A percentile compares a stretch with the other conserved stretches of the same genome.
phyloP scores from a whole-genome alignment of 2,797 vertebrate species.

The Intellagama lesueurii region DNA sequence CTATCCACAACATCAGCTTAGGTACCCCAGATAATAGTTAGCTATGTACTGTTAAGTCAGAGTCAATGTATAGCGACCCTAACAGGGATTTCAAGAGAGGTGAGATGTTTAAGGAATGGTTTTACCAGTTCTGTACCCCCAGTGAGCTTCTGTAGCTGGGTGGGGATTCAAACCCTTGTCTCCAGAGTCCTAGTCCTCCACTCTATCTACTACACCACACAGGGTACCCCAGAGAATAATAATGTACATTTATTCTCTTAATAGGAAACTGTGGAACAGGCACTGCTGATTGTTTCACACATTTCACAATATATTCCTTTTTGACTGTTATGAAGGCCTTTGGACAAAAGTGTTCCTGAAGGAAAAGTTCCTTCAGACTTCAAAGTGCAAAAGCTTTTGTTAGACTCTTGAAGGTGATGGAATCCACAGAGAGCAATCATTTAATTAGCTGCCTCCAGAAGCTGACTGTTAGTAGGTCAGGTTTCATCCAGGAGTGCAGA shows the following conservation, averaged over 20 bases:
- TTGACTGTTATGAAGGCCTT: constrained; percentile 9
- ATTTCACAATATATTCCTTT: neutral
- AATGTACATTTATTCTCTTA: neutral
- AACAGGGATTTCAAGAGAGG: too few relatives aligned
- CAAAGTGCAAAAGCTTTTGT: constrained; percentile 34
- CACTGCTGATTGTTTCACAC: neutral
- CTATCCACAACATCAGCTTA: too few relatives aligned
- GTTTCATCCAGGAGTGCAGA: constrained; percentile 33
- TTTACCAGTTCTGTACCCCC: too few relatives aligned
- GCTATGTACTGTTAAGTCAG: too few relatives aligned
- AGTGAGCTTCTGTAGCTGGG: too few relatives aligned
- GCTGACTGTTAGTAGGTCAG: constrained; percentile 43
- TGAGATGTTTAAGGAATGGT: too few relatives aligned
- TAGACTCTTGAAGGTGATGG: constrained; percentile 52
- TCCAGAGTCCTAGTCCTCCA: too few relatives aligned
- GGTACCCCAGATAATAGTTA: too few relatives aligned
- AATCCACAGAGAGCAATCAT: constrained; percentile 41
- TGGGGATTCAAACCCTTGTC: too few relatives aligned
- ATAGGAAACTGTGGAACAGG: neutral
- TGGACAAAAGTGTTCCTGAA: constrained; percentile 6
- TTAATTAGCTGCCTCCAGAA: constrained; percentile 50
- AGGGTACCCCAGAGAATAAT: neutral
- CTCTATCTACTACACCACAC: too few relatives aligned
- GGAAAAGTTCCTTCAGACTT: neutral
- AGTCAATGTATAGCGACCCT: too few relatives aligned